Evolutionary conservation across 2,888 invertebrate genomes (phyloP), one percentile per base, ranked within the genome.

Genomic region (Serrognathus titanus): DNA sequence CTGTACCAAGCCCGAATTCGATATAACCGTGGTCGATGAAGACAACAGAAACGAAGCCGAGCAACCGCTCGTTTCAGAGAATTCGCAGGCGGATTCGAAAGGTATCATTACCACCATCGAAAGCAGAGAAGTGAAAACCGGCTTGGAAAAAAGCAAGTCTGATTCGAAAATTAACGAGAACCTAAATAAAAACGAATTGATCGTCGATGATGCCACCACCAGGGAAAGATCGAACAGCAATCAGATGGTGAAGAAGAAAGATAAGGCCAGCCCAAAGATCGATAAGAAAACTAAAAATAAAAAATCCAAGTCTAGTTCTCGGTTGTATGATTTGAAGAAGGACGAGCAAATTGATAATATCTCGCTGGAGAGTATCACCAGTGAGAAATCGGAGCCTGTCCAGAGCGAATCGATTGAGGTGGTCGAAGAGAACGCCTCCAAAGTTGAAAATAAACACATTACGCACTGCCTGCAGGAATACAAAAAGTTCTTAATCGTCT

Each of bases 81-180:
- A 41, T 43, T 47, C 31, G 9, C 13, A 10, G 13, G n/a, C 7
- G 9, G 43, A 43, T 20, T 2, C 16, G 10, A 31, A 31, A 31
- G 24, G 24, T 7, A 24, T 39, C 8, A 20, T 16, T 9, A 43
- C 11, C 12, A 40, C 12, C 9, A 16, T 20, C 11, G 16, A 11
- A 10, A n/a, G 20, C 7, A 53, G 41, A 13, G 50, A 54, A 36
- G n/a, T 51, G 5, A 24, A 45, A 24, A 11, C 35, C 16, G 69
- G 78, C 7, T 71, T 82, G 52, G 86, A 86, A 69, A 86, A 86
- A 65, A 86, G 86, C 70, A 86, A 86, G 71, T 86, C 85, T 0
- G 86, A 86, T 70, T 85, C 85, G 13, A 85, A 83, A 69, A 74
- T 86, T 12, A 82, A 82, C 64, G 81, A 82, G 59, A 78, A 75